Evolutionary conservation across 2,888 invertebrate species (phyloP).

Genomic region (Acronicta psi): DNA sequence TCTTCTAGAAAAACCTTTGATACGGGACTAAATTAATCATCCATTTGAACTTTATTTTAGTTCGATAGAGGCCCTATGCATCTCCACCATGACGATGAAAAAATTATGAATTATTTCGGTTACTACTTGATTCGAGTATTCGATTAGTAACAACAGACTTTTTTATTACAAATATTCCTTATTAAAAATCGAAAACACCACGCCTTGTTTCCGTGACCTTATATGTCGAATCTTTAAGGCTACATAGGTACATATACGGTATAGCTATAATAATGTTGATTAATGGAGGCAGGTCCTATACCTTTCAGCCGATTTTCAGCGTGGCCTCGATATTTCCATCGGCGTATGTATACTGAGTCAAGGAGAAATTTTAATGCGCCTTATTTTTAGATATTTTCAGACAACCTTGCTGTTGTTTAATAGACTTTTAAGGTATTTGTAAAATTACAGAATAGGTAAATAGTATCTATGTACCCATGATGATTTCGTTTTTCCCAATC

Average conservation of each 20-base stretch:
- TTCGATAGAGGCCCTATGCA: background rate
- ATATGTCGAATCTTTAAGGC: constrained; percentile 26
- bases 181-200: constrained; percentile 25
- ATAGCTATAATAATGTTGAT: constrained; percentile 33
- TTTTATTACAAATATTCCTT: constrained; percentile 20
- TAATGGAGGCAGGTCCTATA: constrained; percentile 37
- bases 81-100: background rate
- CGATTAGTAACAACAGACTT: no score
- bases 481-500: no score
- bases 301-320: constrained; percentile 40
- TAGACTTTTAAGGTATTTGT: background rate
- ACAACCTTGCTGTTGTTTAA: background rate
- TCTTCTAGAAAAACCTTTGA: no score
- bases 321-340: constrained; percentile 63
- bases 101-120: no score
- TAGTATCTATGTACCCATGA: no score
- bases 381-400: constrained; percentile 48
- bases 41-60: no score
- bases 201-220: constrained; percentile 30
- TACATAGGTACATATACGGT: no score
- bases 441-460: background rate
- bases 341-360: constrained; percentile 57
- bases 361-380: constrained; percentile 52
- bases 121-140: no score
- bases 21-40: no score